These are phyloP conservation scores for Eupeodes latifasciatus DNA, from an alignment of 2,888 invertebrate genomes.

Conservation along the genomic window DNA sequence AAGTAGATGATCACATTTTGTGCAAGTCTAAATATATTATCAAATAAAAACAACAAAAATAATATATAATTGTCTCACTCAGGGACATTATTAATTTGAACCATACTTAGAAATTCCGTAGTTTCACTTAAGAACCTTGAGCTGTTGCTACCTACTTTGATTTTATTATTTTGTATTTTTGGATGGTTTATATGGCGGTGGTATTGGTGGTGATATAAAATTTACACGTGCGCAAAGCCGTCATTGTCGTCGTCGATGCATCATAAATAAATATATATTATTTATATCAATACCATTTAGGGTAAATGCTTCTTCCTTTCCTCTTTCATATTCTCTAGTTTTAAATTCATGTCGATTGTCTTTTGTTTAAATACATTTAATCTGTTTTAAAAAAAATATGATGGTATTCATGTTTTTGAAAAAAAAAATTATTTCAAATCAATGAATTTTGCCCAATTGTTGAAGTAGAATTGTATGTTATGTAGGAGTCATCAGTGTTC, in stretches of 20 bases:
- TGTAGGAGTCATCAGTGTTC: neutral
- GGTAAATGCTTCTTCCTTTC: conserved; percentile 2
- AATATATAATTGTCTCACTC: neutral
- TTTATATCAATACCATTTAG: conserved; percentile 28
- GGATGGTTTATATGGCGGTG: neutral
- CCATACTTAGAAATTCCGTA: neutral
- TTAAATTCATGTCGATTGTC: neutral
- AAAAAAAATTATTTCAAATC: neutral
- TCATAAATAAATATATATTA: neutral
- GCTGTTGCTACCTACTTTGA: conserved; percentile 3
- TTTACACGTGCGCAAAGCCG: conserved; percentile 26
- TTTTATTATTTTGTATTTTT: neutral
- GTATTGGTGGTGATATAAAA: neutral
- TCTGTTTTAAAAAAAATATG: neutral
- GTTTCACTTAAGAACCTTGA: neutral
- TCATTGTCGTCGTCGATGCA: conserved; percentile 3
- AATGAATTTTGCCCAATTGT: neutral
- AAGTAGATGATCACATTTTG: neutral
- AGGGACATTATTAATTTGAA: neutral
- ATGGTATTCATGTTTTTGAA: neutral
- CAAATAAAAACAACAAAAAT: neutral
- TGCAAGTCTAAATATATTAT: neutral
- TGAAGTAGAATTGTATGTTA: neutral
- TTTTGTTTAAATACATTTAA: neutral
- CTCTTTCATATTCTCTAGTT: neutral